Percentiles rank a stretch among this genome's conserved stretches.
Conservation (phyloP, 2,888 invertebrate genomes). For the Blera fallax region DNA sequence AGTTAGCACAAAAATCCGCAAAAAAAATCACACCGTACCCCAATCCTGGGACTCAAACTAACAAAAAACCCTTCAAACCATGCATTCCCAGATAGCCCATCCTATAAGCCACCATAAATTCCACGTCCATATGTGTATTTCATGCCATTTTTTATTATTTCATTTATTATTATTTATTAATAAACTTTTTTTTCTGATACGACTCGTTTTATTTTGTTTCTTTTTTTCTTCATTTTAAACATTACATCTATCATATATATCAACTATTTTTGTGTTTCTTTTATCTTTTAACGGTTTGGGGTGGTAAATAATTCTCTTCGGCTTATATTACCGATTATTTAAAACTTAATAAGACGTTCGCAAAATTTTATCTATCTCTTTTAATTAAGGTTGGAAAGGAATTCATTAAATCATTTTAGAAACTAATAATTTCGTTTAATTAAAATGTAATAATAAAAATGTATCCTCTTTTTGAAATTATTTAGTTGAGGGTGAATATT, state of each 20-base stretch:
- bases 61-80: too few relatives aligned
- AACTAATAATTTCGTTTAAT: background rate
- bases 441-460: constrained; percentile 1
- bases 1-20: too few relatives aligned
- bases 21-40: too few relatives aligned
- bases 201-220: constrained; percentile 27
- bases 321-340: background rate
- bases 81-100: too few relatives aligned
- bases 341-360: constrained; percentile 15
- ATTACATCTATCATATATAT: constrained; percentile 47
- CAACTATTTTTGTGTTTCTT: constrained; percentile 10
- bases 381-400: background rate
- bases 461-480: constrained; percentile 12
- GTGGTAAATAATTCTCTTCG: constrained; percentile 28
- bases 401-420: background rate
- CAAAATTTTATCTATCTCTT: background rate
- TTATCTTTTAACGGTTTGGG: constrained; percentile 11
- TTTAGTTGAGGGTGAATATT: constrained; percentile 29
- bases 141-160: background rate
- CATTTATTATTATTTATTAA: constrained; percentile 4
- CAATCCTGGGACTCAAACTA: too few relatives aligned
- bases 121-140: too few relatives aligned
- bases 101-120: too few relatives aligned
- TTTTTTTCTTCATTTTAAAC: constrained; percentile 23
- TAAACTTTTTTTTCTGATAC: constrained; percentile 44